Conservation (phyloP, 2,888 invertebrate species). For the Argyresthia albistria region DNA sequence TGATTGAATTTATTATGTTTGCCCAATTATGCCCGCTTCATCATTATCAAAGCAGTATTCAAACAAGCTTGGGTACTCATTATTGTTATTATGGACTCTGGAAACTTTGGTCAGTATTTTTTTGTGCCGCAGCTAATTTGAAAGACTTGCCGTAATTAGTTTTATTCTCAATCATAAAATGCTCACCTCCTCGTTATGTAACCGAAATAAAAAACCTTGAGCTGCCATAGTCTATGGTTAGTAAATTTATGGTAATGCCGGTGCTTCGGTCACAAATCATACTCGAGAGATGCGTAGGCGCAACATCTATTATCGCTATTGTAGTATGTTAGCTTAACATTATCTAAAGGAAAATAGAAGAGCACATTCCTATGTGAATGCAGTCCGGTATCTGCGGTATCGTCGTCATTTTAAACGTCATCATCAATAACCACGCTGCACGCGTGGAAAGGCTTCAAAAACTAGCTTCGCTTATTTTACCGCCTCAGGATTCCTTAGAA, state of each 20-base stretch:
- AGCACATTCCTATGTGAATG: background rate
- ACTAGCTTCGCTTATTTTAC: background rate
- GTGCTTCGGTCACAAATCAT: conserved; percentile 5
- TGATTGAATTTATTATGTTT: no score
- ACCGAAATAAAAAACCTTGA: conserved; percentile 1
- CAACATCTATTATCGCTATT: conserved; percentile 21
- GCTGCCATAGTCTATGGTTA: conserved; percentile 4
- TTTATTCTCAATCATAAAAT: background rate
- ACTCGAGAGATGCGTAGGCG: conserved; percentile 22
- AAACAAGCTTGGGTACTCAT: no score
- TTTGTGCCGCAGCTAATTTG: background rate
- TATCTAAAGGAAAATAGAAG: conserved; percentile 7
- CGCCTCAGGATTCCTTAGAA: no score
- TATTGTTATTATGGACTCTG: no score
- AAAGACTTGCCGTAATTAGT: background rate
- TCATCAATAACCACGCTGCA: no score
- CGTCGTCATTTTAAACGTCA: background rate
- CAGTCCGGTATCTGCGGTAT: background rate
- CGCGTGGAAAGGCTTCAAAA: background rate
- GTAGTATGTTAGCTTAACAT: conserved; percentile 23
- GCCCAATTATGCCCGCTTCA: no score
- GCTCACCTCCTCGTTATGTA: conserved; percentile 1
- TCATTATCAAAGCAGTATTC: no score
- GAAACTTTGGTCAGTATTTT: background rate
- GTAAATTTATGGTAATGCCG: conserved; percentile 10